phyloP scores from a whole-genome alignment of 2,113 vertebrate genomes.

The Ochotona princeps region DNA sequence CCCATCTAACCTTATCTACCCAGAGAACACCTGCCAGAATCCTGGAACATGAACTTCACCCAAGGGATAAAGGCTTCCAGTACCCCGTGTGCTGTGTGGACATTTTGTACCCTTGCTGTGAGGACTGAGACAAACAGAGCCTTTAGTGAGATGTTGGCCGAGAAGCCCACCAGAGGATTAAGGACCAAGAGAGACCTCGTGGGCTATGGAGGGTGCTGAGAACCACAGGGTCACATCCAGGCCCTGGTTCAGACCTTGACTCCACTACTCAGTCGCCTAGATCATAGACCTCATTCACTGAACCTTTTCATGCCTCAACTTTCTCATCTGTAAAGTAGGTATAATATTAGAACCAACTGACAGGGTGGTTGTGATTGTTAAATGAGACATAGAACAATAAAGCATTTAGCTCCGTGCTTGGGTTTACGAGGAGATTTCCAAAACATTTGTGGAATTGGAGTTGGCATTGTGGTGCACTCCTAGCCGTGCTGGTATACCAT shows the following conservation, averaged over 20 bases:
- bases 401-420: neutral
- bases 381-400: neutral
- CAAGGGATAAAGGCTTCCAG: neutral
- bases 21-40: neutral
- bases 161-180: neutral
- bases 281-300: neutral
- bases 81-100: neutral
- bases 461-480: too few relatives aligned
- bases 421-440: too few relatives aligned
- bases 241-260: neutral
- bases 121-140: neutral
- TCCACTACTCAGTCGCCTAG: neutral
- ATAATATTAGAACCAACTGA: neutral
- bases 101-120: neutral
- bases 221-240: neutral
- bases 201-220: neutral
- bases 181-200: neutral
- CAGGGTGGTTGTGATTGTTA: neutral
- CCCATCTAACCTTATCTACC: rapidly evolving
- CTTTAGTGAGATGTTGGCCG: neutral
- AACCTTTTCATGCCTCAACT: neutral
- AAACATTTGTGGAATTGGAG: too few relatives aligned
- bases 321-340: neutral
- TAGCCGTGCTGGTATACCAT: too few relatives aligned
- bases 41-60: neutral